These are phyloP conservation scores for Papilio machaon DNA, from an alignment of 1,140 invertebrate genomes.

Conservation along the genomic window DNA sequence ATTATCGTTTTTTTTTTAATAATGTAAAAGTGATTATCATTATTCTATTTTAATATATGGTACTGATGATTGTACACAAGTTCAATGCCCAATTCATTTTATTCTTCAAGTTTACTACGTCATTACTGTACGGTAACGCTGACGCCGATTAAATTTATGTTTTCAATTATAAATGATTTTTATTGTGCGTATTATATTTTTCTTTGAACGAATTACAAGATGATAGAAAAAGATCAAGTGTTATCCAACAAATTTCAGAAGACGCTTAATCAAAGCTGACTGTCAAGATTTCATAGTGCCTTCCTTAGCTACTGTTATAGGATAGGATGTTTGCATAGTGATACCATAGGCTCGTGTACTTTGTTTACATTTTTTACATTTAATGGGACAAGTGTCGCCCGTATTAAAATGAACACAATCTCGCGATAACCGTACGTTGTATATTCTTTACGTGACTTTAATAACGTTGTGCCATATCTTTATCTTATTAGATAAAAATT, in stretches of 20 bases:
- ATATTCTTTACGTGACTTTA: conserved; percentile 27
- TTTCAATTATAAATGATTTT: background rate
- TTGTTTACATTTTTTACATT: conserved; percentile 17
- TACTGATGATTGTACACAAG: background rate
- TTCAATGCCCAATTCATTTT: background rate
- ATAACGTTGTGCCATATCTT: conserved; percentile 15
- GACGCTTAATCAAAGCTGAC: background rate
- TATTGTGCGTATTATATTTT: background rate
- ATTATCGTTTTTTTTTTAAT: background rate
- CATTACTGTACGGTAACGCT: background rate
- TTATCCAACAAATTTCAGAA: background rate
- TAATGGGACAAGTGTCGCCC: background rate
- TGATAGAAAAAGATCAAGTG: background rate
- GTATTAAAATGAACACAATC: background rate
- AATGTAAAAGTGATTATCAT: background rate
- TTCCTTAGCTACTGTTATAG: background rate
- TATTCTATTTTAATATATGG: background rate
- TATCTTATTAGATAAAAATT: conserved; percentile 28
- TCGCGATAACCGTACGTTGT: conserved; percentile 7
- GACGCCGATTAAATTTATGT: background rate
- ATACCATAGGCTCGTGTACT: background rate
- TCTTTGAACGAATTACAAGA: background rate
- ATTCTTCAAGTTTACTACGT: background rate
- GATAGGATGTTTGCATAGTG: conserved; percentile 4
- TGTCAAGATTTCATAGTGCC: background rate